Percentiles rank a stretch among this genome's conserved stretches.
Evolutionary conservation across 2,797 vertebrate genomes (phyloP).

Genomic region (Manis javanica): DNA sequence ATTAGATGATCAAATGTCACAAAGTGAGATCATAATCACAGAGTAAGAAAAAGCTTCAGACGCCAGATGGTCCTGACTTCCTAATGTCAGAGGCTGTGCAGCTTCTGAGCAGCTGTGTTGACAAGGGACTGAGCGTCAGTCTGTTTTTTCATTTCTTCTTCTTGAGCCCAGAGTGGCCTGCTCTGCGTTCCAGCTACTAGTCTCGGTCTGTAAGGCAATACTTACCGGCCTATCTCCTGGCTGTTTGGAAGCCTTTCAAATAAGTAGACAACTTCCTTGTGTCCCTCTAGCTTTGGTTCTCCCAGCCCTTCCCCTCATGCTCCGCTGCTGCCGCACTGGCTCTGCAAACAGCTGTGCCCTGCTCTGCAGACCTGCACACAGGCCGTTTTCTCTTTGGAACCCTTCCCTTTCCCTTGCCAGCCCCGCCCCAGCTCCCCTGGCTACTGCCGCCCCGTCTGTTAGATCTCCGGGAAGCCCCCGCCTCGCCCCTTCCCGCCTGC

Average conservation of each 20-base stretch:
- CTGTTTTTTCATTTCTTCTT: neutral
- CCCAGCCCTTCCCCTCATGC: neutral
- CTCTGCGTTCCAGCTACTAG: neutral
- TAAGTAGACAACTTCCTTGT: neutral
- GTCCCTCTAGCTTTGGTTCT: neutral
- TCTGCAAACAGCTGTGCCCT: neutral
- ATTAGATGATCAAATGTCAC: conserved; percentile 2
- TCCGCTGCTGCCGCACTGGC: neutral
- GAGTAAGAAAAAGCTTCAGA: neutral
- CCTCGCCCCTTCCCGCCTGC: neutral
- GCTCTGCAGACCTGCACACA: neutral
- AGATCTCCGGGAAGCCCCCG: neutral
- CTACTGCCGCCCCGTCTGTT: neutral
- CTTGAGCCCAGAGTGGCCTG: neutral
- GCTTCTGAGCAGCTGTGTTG: neutral
- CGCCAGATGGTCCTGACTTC: neutral
- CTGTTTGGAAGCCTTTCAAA: neutral
- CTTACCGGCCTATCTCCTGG: neutral
- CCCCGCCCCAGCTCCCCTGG: neutral
- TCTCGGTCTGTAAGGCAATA: neutral
- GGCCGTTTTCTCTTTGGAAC: neutral
- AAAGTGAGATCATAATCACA: neutral
- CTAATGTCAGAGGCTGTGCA: neutral
- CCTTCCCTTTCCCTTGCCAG: neutral
- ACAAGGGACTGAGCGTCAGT: neutral